Evolutionary conservation across 1,140 invertebrate species (phyloP).

Genomic region (Temnothorax nylanderi): DNA sequence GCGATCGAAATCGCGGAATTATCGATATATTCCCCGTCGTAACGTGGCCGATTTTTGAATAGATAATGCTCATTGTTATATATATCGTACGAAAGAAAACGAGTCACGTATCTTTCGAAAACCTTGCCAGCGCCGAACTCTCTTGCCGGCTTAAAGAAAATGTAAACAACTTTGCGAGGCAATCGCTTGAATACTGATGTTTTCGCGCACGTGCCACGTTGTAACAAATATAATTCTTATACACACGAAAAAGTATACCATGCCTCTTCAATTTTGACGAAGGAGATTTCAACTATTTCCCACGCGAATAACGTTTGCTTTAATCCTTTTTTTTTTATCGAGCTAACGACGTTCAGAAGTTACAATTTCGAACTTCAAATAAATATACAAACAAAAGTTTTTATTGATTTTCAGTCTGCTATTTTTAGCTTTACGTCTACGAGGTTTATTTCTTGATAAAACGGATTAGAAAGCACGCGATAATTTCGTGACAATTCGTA

Average conservation of each 20-base stretch:
- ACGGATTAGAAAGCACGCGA: background rate
- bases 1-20: slow-evolving; percentile 43
- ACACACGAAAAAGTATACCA: background rate
- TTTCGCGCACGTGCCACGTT: slow-evolving; percentile 13
- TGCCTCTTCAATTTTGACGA: background rate
- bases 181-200: slow-evolving; percentile 43
- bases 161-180: slow-evolving; percentile 47
- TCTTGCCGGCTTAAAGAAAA: slow-evolving; percentile 50
- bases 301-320: too few species aligned
- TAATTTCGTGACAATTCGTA: background rate
- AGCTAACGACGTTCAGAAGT: background rate
- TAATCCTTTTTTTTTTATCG: background rate
- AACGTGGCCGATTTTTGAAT: slow-evolving; percentile 18
- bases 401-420: background rate
- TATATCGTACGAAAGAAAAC: slow-evolving; percentile 33
- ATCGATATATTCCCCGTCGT: background rate
- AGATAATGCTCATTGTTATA: slow-evolving; percentile 10
- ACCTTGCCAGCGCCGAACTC: slow-evolving; percentile 29
- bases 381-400: background rate
- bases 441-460: background rate
- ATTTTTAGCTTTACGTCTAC: background rate
- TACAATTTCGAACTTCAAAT: background rate
- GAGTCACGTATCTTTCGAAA: slow-evolving; percentile 49
- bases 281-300: background rate
- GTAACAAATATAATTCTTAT: slow-evolving; percentile 47